A percentile compares a stretch with the other conserved stretches of the same genome.
Evolutionary conservation across 2,888 invertebrate species (phyloP).

Genomic region (Conus canariensis): DNA sequence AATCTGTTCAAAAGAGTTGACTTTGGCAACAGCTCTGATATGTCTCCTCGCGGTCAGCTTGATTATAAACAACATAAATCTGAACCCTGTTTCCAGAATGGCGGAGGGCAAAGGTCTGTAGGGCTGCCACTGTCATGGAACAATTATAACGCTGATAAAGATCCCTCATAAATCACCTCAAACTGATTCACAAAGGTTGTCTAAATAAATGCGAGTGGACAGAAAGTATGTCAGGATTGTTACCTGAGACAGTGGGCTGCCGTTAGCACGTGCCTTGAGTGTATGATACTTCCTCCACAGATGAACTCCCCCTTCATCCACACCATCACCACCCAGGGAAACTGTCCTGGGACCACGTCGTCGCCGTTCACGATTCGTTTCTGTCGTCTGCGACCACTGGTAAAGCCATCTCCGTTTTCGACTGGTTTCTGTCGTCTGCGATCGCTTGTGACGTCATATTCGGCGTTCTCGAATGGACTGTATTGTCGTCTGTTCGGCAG

Average conservation of each 20-base stretch:
- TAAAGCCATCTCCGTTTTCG: slow-evolving; percentile 1
- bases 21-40: no score
- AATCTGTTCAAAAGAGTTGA: no score
- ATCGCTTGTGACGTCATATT: not conserved
- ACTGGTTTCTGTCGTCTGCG: slow-evolving; percentile 7
- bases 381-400: not conserved
- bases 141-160: no score
- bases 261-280: not conserved
- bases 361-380: slow-evolving; percentile 21
- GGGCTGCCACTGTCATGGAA: no score
- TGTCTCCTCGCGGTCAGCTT: no score
- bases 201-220: no score
- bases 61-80: no score
- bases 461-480: no score
- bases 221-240: not conserved
- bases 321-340: slow-evolving; percentile 31
- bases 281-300: slow-evolving; percentile 11
- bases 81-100: no score
- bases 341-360: not conserved
- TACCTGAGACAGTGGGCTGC: slow-evolving; percentile 17
- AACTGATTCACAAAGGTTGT: not conserved
- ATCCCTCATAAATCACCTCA: not conserved
- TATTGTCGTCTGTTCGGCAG: no score
- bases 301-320: not conserved
- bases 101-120: no score